Percentiles rank a stretch among this genome's conserved stretches.
These are phyloP conservation scores for Microplitis mediator DNA, from an alignment of 1,140 invertebrate genomes.

Conservation along the genomic window DNA sequence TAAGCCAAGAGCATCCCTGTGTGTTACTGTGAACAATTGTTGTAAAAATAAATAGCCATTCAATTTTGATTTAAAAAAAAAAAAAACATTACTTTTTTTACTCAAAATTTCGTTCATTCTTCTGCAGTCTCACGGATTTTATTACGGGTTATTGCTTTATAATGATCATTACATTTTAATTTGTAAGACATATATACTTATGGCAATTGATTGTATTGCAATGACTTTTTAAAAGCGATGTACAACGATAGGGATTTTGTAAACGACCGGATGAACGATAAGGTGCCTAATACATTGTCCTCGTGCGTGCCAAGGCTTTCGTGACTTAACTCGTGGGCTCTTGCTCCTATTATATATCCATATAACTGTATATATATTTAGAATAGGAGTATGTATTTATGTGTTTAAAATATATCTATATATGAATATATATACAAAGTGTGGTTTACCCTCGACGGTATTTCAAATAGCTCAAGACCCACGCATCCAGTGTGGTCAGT, in stretches of 20 bases:
- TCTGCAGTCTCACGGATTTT: too few species aligned
- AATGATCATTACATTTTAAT: not conserved
- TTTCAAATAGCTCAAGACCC: not conserved
- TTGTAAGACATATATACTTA: not conserved
- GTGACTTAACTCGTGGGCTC: slow-evolving; percentile 5
- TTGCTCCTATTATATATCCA: not conserved
- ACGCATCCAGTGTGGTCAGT: not conserved
- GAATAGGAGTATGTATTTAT: not conserved
- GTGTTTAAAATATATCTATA: not conserved
- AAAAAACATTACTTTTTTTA: too few species aligned
- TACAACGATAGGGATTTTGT: not conserved
- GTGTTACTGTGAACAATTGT: too few species aligned
- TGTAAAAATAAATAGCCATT: too few species aligned
- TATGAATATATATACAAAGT: not conserved
- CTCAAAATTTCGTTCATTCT: too few species aligned
- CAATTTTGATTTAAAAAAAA: too few species aligned
- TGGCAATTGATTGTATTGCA: not conserved
- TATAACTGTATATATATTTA: not conserved
- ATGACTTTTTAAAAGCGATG: not conserved
- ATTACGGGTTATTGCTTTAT: too few species aligned
- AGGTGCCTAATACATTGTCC: slow-evolving; percentile 11
- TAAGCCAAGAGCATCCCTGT: too few species aligned
- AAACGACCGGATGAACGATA: slow-evolving; percentile 3
- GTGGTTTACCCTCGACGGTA: not conserved
- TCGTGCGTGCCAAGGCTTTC: slow-evolving; percentile 24